phyloP scores from a whole-genome alignment of 1,140 invertebrate species.

The Achroia grisella region DNA sequence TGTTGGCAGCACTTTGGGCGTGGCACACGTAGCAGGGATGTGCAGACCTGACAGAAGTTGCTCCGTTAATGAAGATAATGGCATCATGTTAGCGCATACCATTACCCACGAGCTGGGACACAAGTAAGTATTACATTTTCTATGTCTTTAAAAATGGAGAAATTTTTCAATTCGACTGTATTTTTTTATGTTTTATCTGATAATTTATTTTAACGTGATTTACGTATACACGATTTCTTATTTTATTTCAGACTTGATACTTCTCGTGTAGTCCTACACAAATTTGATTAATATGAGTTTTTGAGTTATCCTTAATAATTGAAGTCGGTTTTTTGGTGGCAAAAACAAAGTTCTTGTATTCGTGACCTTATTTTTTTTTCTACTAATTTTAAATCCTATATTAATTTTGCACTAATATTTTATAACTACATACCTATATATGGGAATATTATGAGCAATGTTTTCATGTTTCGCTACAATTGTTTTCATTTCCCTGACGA shows the following conservation, averaged over 20 bases:
- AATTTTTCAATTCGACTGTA: too few relatives aligned
- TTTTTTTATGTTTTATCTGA: not conserved
- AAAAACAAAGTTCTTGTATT: too few relatives aligned
- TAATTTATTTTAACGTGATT: not conserved
- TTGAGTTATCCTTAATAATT: too few relatives aligned
- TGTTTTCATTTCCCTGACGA: too few relatives aligned
- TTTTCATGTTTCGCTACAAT: too few relatives aligned
- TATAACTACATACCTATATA: too few relatives aligned
- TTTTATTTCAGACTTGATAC: not conserved
- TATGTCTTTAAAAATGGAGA: not conserved
- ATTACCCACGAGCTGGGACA: conserved; percentile 94
- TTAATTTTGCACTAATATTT: not conserved
- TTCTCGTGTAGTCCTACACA: not conserved
- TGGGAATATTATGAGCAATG: too few relatives aligned
- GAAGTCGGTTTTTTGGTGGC: too few relatives aligned
- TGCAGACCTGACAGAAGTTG: conserved; percentile 91
- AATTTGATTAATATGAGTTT: not conserved
- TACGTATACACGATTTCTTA: not conserved
- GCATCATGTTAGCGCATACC: conserved; percentile 92
- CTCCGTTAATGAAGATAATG: conserved; percentile 94
- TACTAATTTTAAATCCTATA: too few relatives aligned
- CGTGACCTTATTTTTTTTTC: too few relatives aligned
- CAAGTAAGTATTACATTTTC: conserved; percentile 79
- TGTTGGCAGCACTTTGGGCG: conserved; percentile 85
- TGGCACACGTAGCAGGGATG: conserved; percentile 93